These are phyloP conservation scores for Drosophila leonis DNA, from an alignment of 2,888 invertebrate genomes.

Conservation along the genomic window DNA sequence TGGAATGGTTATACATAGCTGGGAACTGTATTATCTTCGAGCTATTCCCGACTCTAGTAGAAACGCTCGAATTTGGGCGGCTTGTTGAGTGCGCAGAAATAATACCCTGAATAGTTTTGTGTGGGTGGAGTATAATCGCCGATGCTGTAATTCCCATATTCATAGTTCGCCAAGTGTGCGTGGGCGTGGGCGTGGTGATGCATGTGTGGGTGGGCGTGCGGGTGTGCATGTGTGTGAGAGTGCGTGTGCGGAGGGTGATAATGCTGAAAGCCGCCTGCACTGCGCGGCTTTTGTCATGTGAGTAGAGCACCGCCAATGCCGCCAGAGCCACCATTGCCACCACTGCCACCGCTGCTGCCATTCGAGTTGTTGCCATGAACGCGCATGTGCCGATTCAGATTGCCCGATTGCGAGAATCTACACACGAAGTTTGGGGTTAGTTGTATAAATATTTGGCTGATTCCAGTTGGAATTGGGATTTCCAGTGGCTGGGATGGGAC, in stretches of 20 bases:
- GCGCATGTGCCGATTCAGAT: slow-evolving; percentile 99
- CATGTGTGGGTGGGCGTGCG: slow-evolving; percentile 49
- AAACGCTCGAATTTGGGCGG: slow-evolving; percentile 84
- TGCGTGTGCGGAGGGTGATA: slow-evolving; percentile 82
- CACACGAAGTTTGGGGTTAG: slow-evolving; percentile 13
- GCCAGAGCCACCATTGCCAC: slow-evolving; percentile 39
- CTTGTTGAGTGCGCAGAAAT: slow-evolving; percentile 85
- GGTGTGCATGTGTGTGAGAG: slow-evolving; percentile 58
- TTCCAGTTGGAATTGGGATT: slow-evolving; percentile 23
- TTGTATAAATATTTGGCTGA: slow-evolving; percentile 14
- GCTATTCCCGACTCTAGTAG: slow-evolving; percentile 61
- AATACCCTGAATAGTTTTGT: slow-evolving; percentile 85
- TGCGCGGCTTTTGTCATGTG: slow-evolving; percentile 87
- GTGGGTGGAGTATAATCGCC: slow-evolving; percentile 84
- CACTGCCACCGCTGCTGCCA: slow-evolving; percentile 40
- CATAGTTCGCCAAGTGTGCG: slow-evolving; percentile 72
- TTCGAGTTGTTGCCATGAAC: slow-evolving; percentile 92
- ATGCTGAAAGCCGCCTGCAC: slow-evolving; percentile 84
- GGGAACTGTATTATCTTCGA: background rate
- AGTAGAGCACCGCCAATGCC: slow-evolving; percentile 85
- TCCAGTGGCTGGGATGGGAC: slow-evolving; percentile 15
- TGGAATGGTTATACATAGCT: background rate
- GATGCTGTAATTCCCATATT: slow-evolving; percentile 83
- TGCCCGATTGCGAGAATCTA: slow-evolving; percentile 98
- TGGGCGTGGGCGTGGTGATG: slow-evolving; percentile 58